Percentiles rank a stretch among this genome's conserved stretches.
phyloP scores from a whole-genome alignment of 2,888 invertebrate genomes.

The Lithophane semibrunnea region DNA sequence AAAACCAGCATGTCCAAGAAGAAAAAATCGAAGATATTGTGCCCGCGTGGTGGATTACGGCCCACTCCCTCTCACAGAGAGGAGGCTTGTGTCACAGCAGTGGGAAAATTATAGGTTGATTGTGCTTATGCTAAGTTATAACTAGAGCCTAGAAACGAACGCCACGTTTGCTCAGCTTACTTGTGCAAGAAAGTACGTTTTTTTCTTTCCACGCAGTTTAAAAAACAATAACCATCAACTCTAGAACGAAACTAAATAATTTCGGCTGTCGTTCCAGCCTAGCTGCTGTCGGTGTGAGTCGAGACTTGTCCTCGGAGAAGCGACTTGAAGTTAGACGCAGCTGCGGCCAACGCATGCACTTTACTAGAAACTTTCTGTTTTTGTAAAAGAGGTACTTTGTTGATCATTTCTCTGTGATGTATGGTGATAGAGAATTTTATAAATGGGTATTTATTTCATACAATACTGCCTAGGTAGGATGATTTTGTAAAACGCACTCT shows the following conservation, averaged over 20 bases:
- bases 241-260: constrained; percentile 36
- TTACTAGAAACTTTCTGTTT: constrained; percentile 13
- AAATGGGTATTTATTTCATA: background rate
- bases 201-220: background rate
- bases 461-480: background rate
- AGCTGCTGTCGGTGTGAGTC: constrained; percentile 19
- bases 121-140: background rate
- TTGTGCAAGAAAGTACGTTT: background rate
- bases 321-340: constrained; percentile 55
- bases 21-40: too few species aligned
- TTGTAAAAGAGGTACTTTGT: background rate
- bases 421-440: background rate
- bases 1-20: too few species aligned
- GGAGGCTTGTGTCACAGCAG: too few species aligned
- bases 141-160: background rate
- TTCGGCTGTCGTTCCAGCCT: constrained; percentile 13
- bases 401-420: constrained; percentile 4
- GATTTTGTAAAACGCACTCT: background rate
- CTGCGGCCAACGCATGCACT: constrained; percentile 38
- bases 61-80: too few species aligned
- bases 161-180: background rate
- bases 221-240: background rate
- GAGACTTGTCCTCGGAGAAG: constrained; percentile 37
- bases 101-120: too few species aligned
- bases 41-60: too few species aligned